phyloP scores from a whole-genome alignment of 2,888 invertebrate genomes.

The Erynnis tages region DNA sequence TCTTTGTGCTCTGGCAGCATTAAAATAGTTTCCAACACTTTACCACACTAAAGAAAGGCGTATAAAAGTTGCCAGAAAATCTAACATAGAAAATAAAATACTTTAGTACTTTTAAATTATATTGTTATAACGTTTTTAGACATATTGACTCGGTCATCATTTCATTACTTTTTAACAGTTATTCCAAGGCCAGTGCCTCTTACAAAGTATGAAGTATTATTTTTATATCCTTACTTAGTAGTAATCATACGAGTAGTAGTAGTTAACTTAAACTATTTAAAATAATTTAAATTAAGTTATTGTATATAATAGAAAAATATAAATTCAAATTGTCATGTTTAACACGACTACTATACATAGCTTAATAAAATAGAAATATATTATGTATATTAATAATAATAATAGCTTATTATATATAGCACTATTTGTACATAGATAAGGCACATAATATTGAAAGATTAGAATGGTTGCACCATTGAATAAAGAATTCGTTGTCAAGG shows the following conservation, averaged over 20 bases:
- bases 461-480: conserved; percentile 34
- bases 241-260: not conserved
- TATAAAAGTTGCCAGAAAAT: no score
- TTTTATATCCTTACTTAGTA: conserved; percentile 6
- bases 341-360: conserved; percentile 41
- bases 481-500: not conserved
- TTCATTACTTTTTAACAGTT: conserved; percentile 7
- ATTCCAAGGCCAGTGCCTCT: conserved; percentile 23
- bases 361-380: conserved; percentile 16
- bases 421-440: conserved; percentile 40
- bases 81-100: conserved; percentile 1
- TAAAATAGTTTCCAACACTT: no score
- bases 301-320: conserved; percentile 23
- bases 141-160: conserved; percentile 7
- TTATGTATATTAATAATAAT: conserved; percentile 12
- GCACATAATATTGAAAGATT: conserved; percentile 38
- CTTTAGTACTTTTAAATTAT: conserved; percentile 3
- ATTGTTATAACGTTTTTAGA: conserved; percentile 5
- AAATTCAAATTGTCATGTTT: conserved; percentile 44
- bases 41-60: no score
- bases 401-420: conserved; percentile 13
- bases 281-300: no score
- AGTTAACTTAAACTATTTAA: not conserved
- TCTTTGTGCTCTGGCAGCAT: no score
- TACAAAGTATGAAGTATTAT: conserved; percentile 22